Percentiles rank a stretch among this genome's conserved stretches.
Conservation (phyloP, 1,140 invertebrate genomes). For the Leptonema lineaticorne region DNA sequence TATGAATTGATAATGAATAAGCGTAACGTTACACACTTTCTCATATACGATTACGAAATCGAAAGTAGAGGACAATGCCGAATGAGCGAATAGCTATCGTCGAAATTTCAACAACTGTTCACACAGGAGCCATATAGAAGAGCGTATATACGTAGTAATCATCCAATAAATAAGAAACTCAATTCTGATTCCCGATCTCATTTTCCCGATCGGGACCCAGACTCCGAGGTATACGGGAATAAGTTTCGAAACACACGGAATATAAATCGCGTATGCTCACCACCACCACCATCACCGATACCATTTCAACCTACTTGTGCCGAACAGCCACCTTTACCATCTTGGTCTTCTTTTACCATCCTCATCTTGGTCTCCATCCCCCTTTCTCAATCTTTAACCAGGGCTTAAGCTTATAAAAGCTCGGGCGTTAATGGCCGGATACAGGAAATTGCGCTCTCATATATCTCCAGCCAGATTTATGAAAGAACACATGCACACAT, state of each 20-base stretch:
- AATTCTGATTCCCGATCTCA: conserved; percentile 21
- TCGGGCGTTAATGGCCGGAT: conserved; percentile 77
- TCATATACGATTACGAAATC: too few relatives aligned
- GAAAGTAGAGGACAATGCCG: too few relatives aligned
- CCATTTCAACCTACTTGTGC: not conserved
- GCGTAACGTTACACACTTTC: too few relatives aligned
- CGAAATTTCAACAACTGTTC: too few relatives aligned
- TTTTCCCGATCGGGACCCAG: conserved; percentile 15
- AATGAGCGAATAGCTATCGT: too few relatives aligned
- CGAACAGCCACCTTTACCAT: not conserved
- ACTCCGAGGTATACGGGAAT: conserved; percentile 29
- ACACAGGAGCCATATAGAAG: too few relatives aligned
- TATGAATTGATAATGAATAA: too few relatives aligned
- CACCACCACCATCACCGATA: not conserved
- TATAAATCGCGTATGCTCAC: conserved; percentile 36
- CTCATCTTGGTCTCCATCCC: conserved; percentile 37
- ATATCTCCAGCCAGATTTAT: conserved; percentile 84
- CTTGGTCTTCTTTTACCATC: not conserved
- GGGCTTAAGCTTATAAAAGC: conserved; percentile 62
- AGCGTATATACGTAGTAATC: not conserved
- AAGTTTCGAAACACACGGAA: conserved; percentile 41
- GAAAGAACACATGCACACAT: conserved; percentile 68
- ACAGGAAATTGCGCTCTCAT: conserved; percentile 85
- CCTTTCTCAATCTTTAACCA: conserved; percentile 58
- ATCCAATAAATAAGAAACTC: conserved; percentile 11